Conservation (phyloP, 2,888 invertebrate species). For the Pristionchus exspectatus region DNA sequence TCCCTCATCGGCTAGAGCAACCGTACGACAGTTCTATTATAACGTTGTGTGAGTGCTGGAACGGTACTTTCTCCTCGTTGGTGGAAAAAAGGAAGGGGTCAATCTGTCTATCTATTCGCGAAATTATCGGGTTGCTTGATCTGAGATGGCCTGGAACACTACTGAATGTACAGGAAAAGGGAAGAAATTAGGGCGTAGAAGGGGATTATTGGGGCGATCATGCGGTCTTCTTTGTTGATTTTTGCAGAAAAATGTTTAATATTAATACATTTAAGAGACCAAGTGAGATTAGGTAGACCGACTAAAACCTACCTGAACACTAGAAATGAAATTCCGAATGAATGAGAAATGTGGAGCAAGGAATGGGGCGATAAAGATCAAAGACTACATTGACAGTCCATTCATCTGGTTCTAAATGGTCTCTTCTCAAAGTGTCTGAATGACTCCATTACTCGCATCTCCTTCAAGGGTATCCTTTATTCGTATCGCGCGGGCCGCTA, state of each 20-base stretch:
- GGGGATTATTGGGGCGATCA: background rate
- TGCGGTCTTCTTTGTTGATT: background rate
- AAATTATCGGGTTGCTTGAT: background rate
- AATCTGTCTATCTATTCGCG: background rate
- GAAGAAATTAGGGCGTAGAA: background rate
- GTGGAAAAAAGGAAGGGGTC: background rate
- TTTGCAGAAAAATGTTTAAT: no score
- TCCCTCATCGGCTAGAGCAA: background rate
- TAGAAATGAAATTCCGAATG: background rate
- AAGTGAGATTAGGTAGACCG: background rate
- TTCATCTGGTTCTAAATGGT: background rate
- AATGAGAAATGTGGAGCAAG: background rate
- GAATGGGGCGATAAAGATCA: background rate
- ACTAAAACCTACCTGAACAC: background rate
- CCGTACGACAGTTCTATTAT: background rate
- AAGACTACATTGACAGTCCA: background rate
- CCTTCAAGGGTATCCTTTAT: background rate
- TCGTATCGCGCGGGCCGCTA: background rate
- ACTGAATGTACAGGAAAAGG: background rate
- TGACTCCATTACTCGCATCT: background rate
- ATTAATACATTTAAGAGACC: no score
- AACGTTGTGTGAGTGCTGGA: background rate
- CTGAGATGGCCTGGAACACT: slow-evolving; percentile 13
- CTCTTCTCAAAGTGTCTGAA: background rate
- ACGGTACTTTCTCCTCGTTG: background rate